Conservation (phyloP, 1,140 invertebrate genomes). For the Drosophila dunni region DNA sequence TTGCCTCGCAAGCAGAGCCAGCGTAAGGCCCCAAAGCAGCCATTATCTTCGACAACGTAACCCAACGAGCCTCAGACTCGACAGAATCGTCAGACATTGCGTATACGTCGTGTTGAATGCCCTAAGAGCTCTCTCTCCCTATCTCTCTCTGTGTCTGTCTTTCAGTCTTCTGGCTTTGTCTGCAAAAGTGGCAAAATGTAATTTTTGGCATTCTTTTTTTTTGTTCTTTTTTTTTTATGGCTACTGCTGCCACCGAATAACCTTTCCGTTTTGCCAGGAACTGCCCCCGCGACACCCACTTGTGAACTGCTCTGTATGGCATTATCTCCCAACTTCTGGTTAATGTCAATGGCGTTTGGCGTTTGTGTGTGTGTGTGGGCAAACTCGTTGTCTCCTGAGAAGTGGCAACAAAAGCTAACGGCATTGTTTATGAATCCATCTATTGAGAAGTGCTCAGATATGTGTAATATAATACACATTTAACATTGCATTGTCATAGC, state of each 20-base stretch:
- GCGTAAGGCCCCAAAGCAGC: conserved; percentile 63
- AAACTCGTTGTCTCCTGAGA: conserved; percentile 42
- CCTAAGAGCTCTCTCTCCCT: conserved; percentile 22
- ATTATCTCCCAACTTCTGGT: conserved; percentile 28
- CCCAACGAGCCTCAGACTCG: conserved; percentile 47
- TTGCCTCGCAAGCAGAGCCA: conserved; percentile 60
- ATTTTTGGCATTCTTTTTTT: conserved; percentile 72
- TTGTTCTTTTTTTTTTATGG: neutral
- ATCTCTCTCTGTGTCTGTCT: conserved; percentile 5
- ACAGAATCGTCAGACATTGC: conserved; percentile 43
- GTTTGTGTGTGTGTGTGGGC: conserved; percentile 12
- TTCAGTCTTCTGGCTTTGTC: conserved; percentile 68
- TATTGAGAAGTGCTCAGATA: conserved; percentile 18
- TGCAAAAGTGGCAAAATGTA: conserved; percentile 80
- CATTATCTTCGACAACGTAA: conserved; percentile 79
- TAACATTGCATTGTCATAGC: conserved; percentile 27
- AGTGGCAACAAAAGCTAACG: conserved; percentile 52
- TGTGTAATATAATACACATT: conserved; percentile 5
- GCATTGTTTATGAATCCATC: conserved; percentile 55
- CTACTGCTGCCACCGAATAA: conserved; percentile 4
- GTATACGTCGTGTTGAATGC: conserved; percentile 57
- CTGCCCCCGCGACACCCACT: conserved; percentile 31
- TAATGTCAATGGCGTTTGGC: conserved; percentile 41
- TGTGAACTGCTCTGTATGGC: conserved; percentile 17
- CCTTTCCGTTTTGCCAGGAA: conserved; percentile 15